Percentiles rank a stretch among this genome's conserved stretches.
These are phyloP conservation scores for Scomber japonicus DNA, from an alignment of 2,113 vertebrate species.

Conservation along the genomic window DNA sequence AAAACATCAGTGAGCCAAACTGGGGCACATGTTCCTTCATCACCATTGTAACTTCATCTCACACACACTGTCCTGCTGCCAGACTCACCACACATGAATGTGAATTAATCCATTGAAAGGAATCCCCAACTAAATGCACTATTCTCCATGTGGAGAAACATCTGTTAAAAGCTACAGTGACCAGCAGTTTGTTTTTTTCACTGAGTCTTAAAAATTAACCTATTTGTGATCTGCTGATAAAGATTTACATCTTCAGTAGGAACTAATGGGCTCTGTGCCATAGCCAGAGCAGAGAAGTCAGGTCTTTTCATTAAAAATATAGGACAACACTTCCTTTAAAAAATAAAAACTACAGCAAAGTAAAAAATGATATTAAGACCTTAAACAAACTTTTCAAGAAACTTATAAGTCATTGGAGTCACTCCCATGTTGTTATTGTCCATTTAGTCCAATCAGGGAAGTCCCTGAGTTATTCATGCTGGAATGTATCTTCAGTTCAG, in stretches of 20 bases:
- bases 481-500: not conserved
- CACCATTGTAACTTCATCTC: too few species aligned
- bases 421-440: not conserved
- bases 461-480: not conserved
- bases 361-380: not conserved
- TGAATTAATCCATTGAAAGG: too few species aligned
- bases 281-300: not conserved
- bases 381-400: not conserved
- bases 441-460: not conserved
- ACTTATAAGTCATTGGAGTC: not conserved
- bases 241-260: too few species aligned
- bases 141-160: too few species aligned
- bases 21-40: not conserved
- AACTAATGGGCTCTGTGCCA: too few species aligned
- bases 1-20: not conserved
- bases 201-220: too few species aligned
- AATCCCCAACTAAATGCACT: too few species aligned
- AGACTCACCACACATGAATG: too few species aligned
- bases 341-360: not conserved
- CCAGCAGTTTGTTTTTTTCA: too few species aligned
- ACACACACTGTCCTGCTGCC: too few species aligned
- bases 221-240: too few species aligned
- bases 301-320: not conserved
- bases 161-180: too few species aligned
- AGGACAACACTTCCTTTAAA: not conserved